Conservation (phyloP, 2,797 vertebrate genomes). For the Hippocampus kuda region DNA sequence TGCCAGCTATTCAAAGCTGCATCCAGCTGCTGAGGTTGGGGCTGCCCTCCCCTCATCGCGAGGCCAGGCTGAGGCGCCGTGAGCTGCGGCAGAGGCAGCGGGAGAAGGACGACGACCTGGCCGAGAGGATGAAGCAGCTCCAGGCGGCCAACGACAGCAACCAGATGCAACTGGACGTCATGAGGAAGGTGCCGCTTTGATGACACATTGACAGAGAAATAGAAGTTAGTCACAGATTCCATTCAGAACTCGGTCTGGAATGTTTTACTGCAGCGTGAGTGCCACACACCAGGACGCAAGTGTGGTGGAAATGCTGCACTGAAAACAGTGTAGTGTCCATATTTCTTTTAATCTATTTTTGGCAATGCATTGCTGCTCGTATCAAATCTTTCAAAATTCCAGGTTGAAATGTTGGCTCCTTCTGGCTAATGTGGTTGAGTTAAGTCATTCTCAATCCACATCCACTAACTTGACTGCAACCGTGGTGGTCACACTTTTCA, state of each 20-base stretch:
- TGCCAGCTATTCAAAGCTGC: slow-evolving; percentile 79
- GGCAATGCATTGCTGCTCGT: no score
- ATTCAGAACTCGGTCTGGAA: background rate
- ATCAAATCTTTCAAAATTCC: no score
- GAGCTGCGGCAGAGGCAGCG: slow-evolving; percentile 77
- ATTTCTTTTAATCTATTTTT: no score
- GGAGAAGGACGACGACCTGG: slow-evolving; percentile 76
- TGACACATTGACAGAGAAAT: background rate
- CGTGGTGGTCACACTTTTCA: no score
- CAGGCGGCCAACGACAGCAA: slow-evolving; percentile 82
- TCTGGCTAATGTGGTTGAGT: no score
- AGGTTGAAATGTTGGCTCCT: no score
- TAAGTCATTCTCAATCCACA: no score
- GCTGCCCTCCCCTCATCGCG: slow-evolving; percentile 77
- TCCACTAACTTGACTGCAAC: no score
- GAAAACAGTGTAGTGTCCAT: background rate
- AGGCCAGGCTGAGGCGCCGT: slow-evolving; percentile 77
- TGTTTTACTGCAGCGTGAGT: background rate
- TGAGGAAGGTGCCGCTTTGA: slow-evolving; percentile 74
- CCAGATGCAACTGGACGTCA: slow-evolving; percentile 79
- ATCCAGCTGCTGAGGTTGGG: slow-evolving; percentile 73
- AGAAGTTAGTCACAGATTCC: background rate
- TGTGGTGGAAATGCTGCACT: background rate
- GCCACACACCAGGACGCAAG: background rate
- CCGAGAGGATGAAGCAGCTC: slow-evolving; percentile 80